Evolutionary conservation across 2,888 invertebrate genomes (phyloP).

Genomic region (Orchestes rusci): DNA sequence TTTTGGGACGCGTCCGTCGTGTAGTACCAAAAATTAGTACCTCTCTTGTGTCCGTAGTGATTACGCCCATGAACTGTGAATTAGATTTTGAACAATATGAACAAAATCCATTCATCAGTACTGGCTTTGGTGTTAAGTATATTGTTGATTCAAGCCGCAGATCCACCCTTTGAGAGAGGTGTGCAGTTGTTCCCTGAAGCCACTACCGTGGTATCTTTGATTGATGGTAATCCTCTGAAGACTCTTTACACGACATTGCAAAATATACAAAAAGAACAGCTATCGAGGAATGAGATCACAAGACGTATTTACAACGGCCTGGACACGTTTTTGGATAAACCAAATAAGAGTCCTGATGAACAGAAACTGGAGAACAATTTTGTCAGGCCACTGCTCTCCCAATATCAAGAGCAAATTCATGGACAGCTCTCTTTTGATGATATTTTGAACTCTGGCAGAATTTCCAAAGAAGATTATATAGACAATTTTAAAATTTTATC

Average conservation of each 20-base stretch:
- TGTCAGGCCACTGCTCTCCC: slow-evolving; percentile 38
- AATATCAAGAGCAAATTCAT: slow-evolving; percentile 36
- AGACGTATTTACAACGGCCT: slow-evolving; percentile 23
- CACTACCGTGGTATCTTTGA: background rate
- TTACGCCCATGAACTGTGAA: background rate
- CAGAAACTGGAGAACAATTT: slow-evolving; percentile 39
- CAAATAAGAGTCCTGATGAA: slow-evolving; percentile 36
- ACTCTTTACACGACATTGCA: slow-evolving; percentile 10
- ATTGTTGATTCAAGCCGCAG: slow-evolving; percentile 43
- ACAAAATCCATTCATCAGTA: slow-evolving; percentile 41
- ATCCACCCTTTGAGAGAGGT: slow-evolving; percentile 38
- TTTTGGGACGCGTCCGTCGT: slow-evolving; percentile 1
- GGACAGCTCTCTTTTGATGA: slow-evolving; percentile 28
- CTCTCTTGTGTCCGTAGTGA: background rate
- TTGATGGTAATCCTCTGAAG: slow-evolving; percentile 2
- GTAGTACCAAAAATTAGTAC: slow-evolving; percentile 6
- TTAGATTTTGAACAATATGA: slow-evolving; percentile 34
- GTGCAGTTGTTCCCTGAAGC: slow-evolving; percentile 6
- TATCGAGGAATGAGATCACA: slow-evolving; percentile 11
- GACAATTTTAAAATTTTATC: slow-evolving; percentile 33
- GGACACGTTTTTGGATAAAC: slow-evolving; percentile 23
- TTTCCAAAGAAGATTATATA: slow-evolving; percentile 37
- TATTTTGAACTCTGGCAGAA: slow-evolving; percentile 29
- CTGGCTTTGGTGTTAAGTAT: slow-evolving; percentile 42
- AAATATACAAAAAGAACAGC: slow-evolving; percentile 14